These are phyloP conservation scores for Onychostoma macrolepis DNA, from an alignment of 2,113 vertebrate genomes.

Conservation along the genomic window DNA sequence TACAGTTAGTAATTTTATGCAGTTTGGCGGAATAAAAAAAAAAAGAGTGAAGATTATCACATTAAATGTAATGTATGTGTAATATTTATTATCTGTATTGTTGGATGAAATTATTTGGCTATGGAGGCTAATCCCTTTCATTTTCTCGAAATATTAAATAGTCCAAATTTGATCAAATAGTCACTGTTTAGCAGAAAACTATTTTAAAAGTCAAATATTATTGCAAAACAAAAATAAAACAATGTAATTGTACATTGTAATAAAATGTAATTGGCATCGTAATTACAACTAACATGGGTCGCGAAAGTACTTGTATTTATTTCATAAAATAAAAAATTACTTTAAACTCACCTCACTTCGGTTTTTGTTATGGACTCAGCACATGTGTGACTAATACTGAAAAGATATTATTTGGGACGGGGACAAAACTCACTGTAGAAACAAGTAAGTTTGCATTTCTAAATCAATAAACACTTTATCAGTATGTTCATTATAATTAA, in stretches of 20 bases:
- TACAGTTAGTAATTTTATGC: neutral
- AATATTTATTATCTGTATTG: neutral
- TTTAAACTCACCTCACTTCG: neutral
- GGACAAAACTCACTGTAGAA: constrained; percentile 51
- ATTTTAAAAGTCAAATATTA: neutral
- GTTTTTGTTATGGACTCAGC: constrained; percentile 20
- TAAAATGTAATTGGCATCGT: neutral
- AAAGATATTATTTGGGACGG: constrained; percentile 55
- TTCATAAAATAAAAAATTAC: neutral
- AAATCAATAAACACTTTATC: neutral
- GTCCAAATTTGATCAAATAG: neutral
- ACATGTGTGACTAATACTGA: neutral
- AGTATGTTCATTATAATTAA: neutral
- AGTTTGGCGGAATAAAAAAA: neutral
- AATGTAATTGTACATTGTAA: too few species aligned
- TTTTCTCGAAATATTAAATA: too few species aligned
- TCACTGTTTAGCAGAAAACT: too few species aligned
- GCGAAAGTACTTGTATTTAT: neutral
- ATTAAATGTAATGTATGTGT: neutral
- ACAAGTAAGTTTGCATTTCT: constrained; percentile 36
- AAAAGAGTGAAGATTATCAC: neutral
- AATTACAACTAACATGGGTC: neutral
- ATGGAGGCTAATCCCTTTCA: neutral
- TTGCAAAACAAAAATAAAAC: neutral
- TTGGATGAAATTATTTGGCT: neutral